phyloP scores from a whole-genome alignment of 2,888 invertebrate species.

The Rotaria socialis region DNA sequence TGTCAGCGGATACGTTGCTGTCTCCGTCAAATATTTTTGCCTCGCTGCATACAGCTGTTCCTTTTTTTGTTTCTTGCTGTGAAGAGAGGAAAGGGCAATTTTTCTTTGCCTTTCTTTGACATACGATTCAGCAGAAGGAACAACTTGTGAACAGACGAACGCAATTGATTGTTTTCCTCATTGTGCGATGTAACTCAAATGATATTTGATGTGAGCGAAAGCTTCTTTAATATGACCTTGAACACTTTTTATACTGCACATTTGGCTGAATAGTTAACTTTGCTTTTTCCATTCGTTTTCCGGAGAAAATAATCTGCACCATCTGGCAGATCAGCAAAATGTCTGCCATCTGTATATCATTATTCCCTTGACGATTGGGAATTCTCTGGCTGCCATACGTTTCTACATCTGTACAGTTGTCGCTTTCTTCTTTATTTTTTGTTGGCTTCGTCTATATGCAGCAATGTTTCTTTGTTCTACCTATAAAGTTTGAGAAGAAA shows the following conservation, averaged over 20 bases:
- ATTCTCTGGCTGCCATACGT: conserved; percentile 4
- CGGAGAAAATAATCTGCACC: conserved; percentile 4
- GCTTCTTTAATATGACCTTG: not conserved
- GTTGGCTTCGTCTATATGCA: not conserved
- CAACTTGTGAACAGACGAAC: not conserved
- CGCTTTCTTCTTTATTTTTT: not conserved
- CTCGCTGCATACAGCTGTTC: not conserved
- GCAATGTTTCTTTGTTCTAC: not conserved
- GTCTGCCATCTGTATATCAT: conserved; percentile 29
- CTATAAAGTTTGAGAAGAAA: not conserved
- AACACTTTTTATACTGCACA: not conserved
- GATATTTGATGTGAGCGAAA: not conserved
- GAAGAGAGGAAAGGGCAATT: not conserved
- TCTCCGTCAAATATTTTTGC: not conserved
- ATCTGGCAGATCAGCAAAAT: conserved; percentile 7
- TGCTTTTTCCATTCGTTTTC: not conserved
- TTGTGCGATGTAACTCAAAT: not conserved
- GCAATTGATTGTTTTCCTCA: not conserved
- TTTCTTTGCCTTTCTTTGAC: not conserved
- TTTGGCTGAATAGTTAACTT: not conserved
- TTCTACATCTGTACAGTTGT: conserved; percentile 8
- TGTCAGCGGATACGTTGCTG: not conserved
- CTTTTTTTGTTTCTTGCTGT: not conserved
- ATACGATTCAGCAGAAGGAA: not conserved
- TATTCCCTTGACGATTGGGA: not conserved